Conservation (phyloP, 2,113 vertebrate genomes). For the Pachypanchax playfairii region DNA sequence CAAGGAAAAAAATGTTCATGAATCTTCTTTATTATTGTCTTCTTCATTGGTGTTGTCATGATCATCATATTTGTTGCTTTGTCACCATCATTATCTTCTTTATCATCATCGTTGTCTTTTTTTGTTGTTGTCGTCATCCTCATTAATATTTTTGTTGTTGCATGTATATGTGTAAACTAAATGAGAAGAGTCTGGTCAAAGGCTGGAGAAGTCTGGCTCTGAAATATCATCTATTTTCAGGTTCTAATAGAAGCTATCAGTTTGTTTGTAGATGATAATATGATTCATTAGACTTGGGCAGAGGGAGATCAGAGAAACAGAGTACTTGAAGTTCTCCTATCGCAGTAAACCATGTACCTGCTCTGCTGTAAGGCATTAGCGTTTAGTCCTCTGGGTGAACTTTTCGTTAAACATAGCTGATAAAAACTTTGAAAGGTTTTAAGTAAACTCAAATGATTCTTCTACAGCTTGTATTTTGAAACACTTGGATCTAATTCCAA, state of each 20-base stretch:
- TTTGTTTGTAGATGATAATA: constrained; percentile 9
- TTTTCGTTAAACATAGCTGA: neutral
- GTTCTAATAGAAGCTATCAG: constrained; percentile 23
- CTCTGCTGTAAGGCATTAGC: constrained; percentile 5
- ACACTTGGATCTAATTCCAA: neutral
- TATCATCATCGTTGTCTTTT: no score
- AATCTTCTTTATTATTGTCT: no score
- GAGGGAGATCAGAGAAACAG: constrained; percentile 31
- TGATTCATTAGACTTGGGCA: constrained; percentile 31
- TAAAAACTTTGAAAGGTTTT: neutral
- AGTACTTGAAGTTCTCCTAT: constrained; percentile 49
- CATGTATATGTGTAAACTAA: no score
- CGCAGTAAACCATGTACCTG: constrained; percentile 32
- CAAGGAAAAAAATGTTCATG: no score
- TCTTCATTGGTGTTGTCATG: no score
- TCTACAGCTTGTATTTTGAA: neutral
- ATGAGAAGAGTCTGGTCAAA: neutral
- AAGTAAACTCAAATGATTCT: neutral
- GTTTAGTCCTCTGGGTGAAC: constrained; percentile 3
- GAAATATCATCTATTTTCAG: neutral
- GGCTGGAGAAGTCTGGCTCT: neutral
- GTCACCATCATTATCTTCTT: no score
- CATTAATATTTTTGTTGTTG: no score
- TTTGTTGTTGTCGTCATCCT: no score
- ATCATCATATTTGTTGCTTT: no score